phyloP scores from a whole-genome alignment of 2,888 invertebrate genomes.

The Drosophila bunnanda region DNA sequence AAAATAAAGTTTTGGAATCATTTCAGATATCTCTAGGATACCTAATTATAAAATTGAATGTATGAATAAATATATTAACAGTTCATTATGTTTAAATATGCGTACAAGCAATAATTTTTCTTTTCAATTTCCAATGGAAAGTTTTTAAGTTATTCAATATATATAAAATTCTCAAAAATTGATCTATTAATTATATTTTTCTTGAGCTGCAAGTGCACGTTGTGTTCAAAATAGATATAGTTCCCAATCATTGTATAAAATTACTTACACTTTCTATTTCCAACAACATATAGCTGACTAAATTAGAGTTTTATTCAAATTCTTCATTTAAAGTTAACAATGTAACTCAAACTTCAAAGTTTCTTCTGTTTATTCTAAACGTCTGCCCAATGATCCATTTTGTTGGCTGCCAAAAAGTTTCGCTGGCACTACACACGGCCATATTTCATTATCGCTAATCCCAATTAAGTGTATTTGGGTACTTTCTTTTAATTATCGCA shows the following conservation, averaged over 20 bases:
- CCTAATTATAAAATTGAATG: no score
- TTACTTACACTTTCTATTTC: not conserved
- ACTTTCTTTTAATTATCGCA: conserved; percentile 52
- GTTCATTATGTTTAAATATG: no score
- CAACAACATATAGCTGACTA: not conserved
- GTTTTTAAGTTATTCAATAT: no score
- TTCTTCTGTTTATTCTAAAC: not conserved
- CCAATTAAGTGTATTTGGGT: conserved; percentile 47
- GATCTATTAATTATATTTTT: not conserved
- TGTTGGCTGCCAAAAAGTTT: conserved; percentile 29
- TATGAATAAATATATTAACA: no score
- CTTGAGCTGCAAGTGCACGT: not conserved
- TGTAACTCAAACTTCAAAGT: not conserved
- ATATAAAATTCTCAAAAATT: not conserved
- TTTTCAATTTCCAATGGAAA: no score
- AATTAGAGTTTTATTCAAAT: not conserved
- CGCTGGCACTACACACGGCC: conserved; percentile 20
- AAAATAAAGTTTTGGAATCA: no score
- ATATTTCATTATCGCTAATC: conserved; percentile 43
- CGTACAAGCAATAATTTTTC: no score
- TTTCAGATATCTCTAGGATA: no score
- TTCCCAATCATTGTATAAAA: not conserved
- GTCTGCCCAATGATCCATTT: conserved; percentile 3
- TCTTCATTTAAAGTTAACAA: not conserved
- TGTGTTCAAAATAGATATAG: not conserved